Conservation (phyloP, 2,113 vertebrate genomes). For the Gnathonemus longibarbis region DNA sequence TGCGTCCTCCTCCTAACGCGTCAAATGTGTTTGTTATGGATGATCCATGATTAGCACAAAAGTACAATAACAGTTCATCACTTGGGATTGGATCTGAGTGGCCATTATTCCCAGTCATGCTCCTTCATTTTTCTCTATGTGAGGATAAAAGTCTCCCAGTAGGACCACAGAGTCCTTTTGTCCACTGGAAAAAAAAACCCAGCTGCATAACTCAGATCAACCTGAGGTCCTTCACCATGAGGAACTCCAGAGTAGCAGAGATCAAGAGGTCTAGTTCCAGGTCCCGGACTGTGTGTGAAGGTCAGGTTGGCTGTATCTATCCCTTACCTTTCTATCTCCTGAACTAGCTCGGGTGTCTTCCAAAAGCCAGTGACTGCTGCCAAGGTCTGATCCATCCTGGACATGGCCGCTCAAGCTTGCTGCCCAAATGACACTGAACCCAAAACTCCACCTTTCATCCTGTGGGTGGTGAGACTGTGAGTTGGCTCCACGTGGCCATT, state of each 20-base stretch:
- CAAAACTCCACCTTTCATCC: neutral
- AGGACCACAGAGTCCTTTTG: neutral
- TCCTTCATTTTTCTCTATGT: neutral
- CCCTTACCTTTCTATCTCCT: neutral
- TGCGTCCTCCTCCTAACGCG: neutral
- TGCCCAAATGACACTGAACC: neutral
- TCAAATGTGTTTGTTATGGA: neutral
- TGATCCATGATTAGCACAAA: neutral
- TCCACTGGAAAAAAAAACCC: neutral
- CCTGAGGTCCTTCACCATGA: neutral
- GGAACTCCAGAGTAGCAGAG: neutral
- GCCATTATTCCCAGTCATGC: neutral
- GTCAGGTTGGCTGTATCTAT: neutral
- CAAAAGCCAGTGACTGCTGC: neutral
- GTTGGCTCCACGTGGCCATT: neutral
- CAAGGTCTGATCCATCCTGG: neutral
- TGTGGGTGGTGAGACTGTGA: neutral
- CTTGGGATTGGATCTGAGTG: neutral
- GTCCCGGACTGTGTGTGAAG: neutral
- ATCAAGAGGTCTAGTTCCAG: neutral
- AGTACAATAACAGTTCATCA: neutral
- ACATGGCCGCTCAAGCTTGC: neutral
- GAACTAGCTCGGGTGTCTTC: neutral
- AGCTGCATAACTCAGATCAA: neutral
- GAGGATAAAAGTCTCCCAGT: neutral